These are phyloP conservation scores for Cryptotermes secundus DNA, from an alignment of 1,140 invertebrate genomes.

Conservation along the genomic window DNA sequence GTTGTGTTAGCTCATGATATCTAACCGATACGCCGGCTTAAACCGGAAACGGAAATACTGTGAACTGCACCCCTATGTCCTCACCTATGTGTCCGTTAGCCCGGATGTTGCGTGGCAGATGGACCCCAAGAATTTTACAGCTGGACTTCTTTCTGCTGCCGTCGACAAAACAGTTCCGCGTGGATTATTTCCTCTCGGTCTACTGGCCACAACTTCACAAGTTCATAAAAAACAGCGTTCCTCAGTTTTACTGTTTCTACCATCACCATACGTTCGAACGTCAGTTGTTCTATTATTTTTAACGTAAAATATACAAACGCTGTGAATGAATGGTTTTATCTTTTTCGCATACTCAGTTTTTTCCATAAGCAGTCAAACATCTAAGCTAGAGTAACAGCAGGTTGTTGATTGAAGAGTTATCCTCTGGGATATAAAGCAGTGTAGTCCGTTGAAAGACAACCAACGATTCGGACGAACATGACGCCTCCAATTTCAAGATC, in stretches of 20 bases:
- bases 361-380: background rate
- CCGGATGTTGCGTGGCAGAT: constrained; percentile 1
- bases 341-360: background rate
- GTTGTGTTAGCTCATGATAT: background rate
- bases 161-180: background rate
- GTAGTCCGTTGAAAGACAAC: too few species aligned
- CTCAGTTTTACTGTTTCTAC: background rate
- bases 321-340: background rate
- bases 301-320: background rate
- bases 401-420: background rate
- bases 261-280: background rate
- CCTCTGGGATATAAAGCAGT: too few species aligned
- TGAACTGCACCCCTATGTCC: background rate
- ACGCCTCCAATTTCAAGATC: too few species aligned
- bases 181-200: background rate
- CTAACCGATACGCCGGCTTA: background rate
- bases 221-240: background rate
- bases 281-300: background rate
- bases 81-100: background rate
- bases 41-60: constrained; percentile 4
- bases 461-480: too few species aligned
- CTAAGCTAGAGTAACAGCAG: background rate
- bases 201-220: background rate
- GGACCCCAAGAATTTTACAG: background rate
- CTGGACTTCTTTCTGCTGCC: background rate